Evolutionary conservation across 2,888 invertebrate species (phyloP), one percentile per base, ranked within the genome.

Genomic region (Polydrusus tereticollis): DNA sequence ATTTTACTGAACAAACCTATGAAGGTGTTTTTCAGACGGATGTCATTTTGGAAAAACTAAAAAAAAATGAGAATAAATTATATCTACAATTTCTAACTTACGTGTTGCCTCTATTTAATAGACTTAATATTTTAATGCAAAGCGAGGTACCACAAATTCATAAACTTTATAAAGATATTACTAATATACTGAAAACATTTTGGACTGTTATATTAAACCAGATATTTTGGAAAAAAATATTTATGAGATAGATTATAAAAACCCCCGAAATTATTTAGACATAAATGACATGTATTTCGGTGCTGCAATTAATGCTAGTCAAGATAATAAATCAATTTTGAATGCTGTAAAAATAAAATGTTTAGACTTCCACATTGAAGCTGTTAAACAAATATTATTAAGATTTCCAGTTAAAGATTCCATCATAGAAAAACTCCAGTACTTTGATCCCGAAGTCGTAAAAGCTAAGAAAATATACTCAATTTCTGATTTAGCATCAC

Each of bases 111-210:
- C 41, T 41, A 23, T 75, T 75, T 66, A 50, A 21, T 33, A 33
- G 50, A 0, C 52, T 75, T 33, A 75, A 75, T 45, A 69, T 7
- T 5, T 16, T 60, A 47, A 75, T 75, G 75, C 75, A 75, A 50
- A 57, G 62, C 18, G 75, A 75, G 62, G 59, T 29, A 60, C 62
- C 69, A 0, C 64, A 73, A 69, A 66, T 73, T n/a, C 58, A 55
- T 38, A 38, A 69, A 3, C 14, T 73, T 20, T 73, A 75, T 50
- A 50, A 18, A 20, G 33, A 23, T 12, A 52, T 73, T 2, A 62
- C 62, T 6, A 18, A 10, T n/a, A 55, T 43, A 3, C 16, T 69
- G 8, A 73, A 73, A 69, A 69, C 63, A 6, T 69, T 16, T 38
- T 73, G 38, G 57, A 65, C 0, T 72, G 58, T 63, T 75, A 29